These are phyloP conservation scores for Anthonomus grandis DNA, from an alignment of 1,140 invertebrate species.

Conservation along the genomic window DNA sequence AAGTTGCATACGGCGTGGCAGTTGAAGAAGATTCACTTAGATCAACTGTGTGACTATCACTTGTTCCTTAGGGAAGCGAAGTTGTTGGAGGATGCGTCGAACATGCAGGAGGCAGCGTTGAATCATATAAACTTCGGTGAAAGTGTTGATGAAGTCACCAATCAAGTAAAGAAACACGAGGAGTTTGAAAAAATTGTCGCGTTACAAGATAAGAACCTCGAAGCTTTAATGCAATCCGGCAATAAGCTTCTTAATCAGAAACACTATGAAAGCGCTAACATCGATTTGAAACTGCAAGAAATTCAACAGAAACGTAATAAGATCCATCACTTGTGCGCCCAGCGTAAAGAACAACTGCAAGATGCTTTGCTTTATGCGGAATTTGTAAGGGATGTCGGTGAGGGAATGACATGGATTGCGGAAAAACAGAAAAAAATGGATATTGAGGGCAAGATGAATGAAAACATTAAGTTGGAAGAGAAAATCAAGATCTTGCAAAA, in stretches of 20 bases:
- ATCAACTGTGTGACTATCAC: conserved; percentile 92
- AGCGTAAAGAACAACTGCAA: conserved; percentile 64
- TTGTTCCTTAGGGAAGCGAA: conserved; percentile 94
- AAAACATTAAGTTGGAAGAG: conserved; percentile 75
- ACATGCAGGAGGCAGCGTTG: conserved; percentile 79
- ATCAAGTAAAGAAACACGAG: conserved; percentile 85
- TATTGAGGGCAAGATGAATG: conserved; percentile 65
- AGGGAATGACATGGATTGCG: conserved; percentile 88
- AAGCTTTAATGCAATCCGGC: conserved; percentile 73
- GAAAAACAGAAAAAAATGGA: conserved; percentile 90
- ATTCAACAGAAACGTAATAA: conserved; percentile 68
- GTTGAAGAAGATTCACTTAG: conserved; percentile 83
- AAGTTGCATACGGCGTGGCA: conserved; percentile 83
- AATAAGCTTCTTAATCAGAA: conserved; percentile 87
- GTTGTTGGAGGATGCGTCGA: conserved; percentile 85
- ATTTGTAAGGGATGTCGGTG: conserved; percentile 85
- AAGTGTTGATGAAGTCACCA: conserved; percentile 83
- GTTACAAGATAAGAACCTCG: conserved; percentile 85
- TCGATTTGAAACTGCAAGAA: conserved; percentile 68
- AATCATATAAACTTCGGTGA: conserved; percentile 50
- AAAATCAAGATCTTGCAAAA: conserved; percentile 97
- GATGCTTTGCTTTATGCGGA: conserved; percentile 82
- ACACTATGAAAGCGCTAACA: conserved; percentile 90
- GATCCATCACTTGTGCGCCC: conserved; percentile 64
- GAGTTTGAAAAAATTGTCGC: conserved; percentile 84